phyloP scores from a whole-genome alignment of 2,113 vertebrate genomes.

The Alethe diademata region DNA sequence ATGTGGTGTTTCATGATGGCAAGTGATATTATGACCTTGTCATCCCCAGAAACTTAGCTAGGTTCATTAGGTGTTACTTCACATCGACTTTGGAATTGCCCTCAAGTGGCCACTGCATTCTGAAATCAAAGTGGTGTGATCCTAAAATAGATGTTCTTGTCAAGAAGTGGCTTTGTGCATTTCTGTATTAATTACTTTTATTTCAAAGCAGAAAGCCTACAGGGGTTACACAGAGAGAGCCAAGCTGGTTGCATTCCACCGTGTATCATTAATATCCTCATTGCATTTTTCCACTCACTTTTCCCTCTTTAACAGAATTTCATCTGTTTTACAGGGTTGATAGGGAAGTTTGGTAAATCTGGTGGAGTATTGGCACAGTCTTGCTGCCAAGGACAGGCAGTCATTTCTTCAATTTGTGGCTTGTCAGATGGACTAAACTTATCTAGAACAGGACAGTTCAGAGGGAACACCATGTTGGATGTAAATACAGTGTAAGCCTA shows the following conservation, averaged over 20 bases:
- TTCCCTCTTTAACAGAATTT: neutral
- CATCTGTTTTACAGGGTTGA: neutral
- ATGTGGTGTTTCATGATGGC: neutral
- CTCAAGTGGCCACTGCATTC: neutral
- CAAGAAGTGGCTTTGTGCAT: neutral
- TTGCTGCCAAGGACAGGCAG: neutral
- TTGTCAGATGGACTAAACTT: neutral
- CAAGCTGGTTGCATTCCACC: neutral
- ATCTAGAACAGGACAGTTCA: neutral
- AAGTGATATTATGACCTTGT: neutral
- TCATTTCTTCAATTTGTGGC: neutral
- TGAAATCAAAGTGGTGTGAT: neutral
- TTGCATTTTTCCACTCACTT: neutral
- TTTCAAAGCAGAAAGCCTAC: constrained; percentile 4
- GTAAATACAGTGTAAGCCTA: neutral
- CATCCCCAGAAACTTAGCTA: too few relatives aligned
- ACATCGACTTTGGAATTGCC: neutral
- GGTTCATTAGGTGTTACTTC: neutral
- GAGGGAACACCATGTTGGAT: neutral
- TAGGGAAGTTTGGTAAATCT: neutral
- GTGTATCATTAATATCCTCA: neutral
- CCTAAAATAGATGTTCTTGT: neutral
- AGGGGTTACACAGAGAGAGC: neutral
- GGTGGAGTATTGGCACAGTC: neutral
- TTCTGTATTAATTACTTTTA: neutral